A percentile compares a stretch with the other conserved stretches of the same genome.
Evolutionary conservation across 2,797 vertebrate genomes (phyloP).

Genomic region (Neoniphon sammara): DNA sequence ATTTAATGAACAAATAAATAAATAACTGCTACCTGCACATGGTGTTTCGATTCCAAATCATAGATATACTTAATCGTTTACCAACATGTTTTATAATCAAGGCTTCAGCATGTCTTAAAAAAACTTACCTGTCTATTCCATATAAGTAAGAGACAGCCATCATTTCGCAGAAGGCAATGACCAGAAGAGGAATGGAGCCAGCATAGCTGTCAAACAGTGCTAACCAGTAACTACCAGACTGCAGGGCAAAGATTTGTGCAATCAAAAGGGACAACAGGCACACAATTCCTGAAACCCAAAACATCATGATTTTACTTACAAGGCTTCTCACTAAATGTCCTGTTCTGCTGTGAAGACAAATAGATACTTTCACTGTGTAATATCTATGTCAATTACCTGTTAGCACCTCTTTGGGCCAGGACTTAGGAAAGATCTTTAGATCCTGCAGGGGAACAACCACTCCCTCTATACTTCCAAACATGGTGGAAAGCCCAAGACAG

Average conservation of each 20-base stretch:
- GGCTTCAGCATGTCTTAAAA: neutral
- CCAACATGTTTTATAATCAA: no score
- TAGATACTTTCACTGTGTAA: neutral
- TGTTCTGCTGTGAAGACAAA: neutral
- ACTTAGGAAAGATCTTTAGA: conserved; percentile 79
- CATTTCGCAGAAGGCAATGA: conserved; percentile 89
- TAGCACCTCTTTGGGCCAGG: conserved; percentile 85
- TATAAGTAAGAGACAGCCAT: conserved; percentile 85
- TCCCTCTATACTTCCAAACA: conserved; percentile 92
- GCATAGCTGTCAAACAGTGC: conserved; percentile 85
- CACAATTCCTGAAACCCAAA: conserved; percentile 79
- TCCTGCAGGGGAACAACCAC: conserved; percentile 86
- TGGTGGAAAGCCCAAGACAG: conserved; percentile 90
- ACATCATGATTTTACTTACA: neutral
- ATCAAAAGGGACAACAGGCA: conserved; percentile 81
- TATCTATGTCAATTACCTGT: conserved; percentile 76
- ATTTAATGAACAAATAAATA: no score
- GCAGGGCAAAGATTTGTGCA: conserved; percentile 85
- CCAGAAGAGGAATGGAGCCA: conserved; percentile 87
- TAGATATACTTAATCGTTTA: no score
- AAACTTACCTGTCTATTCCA: conserved; percentile 63
- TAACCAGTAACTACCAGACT: conserved; percentile 90
- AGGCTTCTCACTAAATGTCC: neutral
- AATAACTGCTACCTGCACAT: no score
- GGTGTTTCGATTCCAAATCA: no score